Evolutionary conservation across 64 coral and sea anemone genomes (phyloP), one percentile per base, ranked within the genome.

Genomic region (Actinia equina): DNA sequence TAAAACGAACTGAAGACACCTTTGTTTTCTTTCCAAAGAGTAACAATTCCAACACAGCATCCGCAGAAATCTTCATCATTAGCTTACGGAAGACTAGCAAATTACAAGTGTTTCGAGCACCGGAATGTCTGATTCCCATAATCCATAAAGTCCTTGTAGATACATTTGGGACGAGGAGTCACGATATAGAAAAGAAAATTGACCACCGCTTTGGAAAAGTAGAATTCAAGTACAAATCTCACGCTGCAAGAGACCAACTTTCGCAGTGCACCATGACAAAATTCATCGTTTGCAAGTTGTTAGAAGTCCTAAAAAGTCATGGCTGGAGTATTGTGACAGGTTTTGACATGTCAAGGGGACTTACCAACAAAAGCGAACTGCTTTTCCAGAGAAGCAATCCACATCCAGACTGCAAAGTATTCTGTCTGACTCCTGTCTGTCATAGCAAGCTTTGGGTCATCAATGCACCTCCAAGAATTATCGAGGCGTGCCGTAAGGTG

Each of bases 281-380:
- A 44, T 81, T 81, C 44, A 49, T 81, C 14, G 78, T 81, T 43
- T 81, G 78, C 23, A 81, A 81, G 78, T 26, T 81, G 41, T 52
- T 81, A 22, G 78, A 81, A 52, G 49, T 26, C 23, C 42, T 81
- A 14, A 81, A 52, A 12, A 26, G n/a, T 49, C 78, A 81, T 13
- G 78, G 78, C 8, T 81, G 78, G 78, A 81, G 49, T 17, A n/a
- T 52, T 3, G 5, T 51, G 0, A 81, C 78, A 14, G 78, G 78
- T 2, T 81, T 81, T 81, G 78, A 81, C 22, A 81, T 81, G 78
- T 52, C 78, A 81, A 44, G 78, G 20, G 78, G 78, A 20, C 43
- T 81, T 26, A n/a, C 78, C 8, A 49, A 81, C 44, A 81, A 81
- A 52, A 6, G 78, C 17, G 78, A 81, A 23, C 43, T 81, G 6